A percentile compares a stretch with the other conserved stretches of the same genome.
Evolutionary conservation across 2,113 vertebrate species (phyloP).

Genomic region (Sebastes fasciatus): DNA sequence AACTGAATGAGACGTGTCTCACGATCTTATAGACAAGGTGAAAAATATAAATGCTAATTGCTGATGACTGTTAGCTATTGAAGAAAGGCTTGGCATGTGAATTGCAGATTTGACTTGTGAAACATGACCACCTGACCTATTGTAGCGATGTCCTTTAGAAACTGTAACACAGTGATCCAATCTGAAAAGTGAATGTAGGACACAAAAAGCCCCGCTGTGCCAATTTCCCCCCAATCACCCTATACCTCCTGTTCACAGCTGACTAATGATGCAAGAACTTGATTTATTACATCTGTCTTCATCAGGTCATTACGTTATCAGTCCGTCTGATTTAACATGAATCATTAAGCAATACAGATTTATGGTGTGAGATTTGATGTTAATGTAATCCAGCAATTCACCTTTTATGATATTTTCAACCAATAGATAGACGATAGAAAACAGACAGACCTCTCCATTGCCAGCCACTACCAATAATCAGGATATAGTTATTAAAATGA

Average conservation of each 20-base stretch:
- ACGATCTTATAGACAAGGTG: not conserved
- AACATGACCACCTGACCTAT: not conserved
- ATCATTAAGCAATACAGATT: not conserved
- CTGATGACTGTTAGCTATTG: not conserved
- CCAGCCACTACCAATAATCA: not conserved
- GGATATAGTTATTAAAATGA: not conserved
- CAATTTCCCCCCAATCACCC: not conserved
- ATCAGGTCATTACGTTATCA: slow-evolving; percentile 1
- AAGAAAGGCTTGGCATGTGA: not conserved
- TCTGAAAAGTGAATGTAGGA: not conserved
- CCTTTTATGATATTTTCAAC: not conserved
- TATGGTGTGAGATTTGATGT: not conserved
- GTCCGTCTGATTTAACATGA: not conserved
- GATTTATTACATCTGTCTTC: slow-evolving; percentile 30
- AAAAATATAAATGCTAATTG: not conserved
- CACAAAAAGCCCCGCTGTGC: not conserved
- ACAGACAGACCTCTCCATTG: not conserved
- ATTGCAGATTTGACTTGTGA: not conserved
- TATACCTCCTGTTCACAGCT: not conserved
- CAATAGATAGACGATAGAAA: not conserved
- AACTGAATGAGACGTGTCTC: not conserved
- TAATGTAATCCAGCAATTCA: not conserved
- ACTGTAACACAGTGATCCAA: not conserved
- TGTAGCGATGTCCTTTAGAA: not conserved
- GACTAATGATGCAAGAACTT: slow-evolving; percentile 19